Evolutionary conservation across 2,797 vertebrate genomes (phyloP).

Genomic region (Champsocephalus esox): DNA sequence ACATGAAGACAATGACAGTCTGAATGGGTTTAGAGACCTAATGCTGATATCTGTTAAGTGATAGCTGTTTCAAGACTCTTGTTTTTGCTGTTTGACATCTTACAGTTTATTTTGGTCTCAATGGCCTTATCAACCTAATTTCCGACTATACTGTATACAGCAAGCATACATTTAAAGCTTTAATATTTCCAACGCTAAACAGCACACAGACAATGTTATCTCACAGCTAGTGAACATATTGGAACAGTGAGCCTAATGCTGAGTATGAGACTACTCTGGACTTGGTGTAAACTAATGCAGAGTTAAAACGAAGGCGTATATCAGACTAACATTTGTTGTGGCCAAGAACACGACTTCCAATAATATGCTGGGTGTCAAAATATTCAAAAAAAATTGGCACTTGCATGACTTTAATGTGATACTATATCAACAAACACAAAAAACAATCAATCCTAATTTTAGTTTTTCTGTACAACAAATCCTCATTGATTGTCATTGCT

Average conservation of each 20-base stretch:
- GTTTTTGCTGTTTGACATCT: not conserved
- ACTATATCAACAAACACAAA: not conserved
- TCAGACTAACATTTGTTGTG: not conserved
- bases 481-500: not conserved
- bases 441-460: not conserved
- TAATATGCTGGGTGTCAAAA: not conserved
- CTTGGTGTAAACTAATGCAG: too few species aligned
- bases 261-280: too few species aligned
- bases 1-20: not conserved
- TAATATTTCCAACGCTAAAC: too few species aligned
- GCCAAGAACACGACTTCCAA: not conserved
- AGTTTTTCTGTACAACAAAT: not conserved
- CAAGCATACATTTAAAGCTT: not conserved
- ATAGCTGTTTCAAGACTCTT: not conserved
- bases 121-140: not conserved
- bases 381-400: not conserved
- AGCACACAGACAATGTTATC: not conserved
- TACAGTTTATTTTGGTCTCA: not conserved
- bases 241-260: not conserved
- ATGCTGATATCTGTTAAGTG: not conserved
- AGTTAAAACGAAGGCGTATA: not conserved
- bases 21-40: not conserved
- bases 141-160: not conserved
- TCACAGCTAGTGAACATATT: not conserved
- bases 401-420: not conserved